Percentiles rank a stretch among this genome's conserved stretches.
These are phyloP conservation scores for Lampris incognitus DNA, from an alignment of 2,113 vertebrate genomes.

Conservation along the genomic window DNA sequence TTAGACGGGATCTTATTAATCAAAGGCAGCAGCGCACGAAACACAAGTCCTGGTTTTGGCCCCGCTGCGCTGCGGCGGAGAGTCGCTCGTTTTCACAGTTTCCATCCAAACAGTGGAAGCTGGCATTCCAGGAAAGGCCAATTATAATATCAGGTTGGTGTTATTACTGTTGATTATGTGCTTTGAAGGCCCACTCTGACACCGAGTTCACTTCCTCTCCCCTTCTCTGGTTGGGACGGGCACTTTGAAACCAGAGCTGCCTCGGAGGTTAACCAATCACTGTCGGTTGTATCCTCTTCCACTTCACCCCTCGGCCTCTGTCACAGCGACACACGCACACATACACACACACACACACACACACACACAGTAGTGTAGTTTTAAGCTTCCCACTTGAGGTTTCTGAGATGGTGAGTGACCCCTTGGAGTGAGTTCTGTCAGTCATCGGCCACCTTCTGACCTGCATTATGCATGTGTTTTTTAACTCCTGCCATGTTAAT, in stretches of 20 bases:
- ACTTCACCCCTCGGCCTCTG: constrained; percentile 52
- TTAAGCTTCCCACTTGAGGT: background rate
- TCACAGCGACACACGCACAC: constrained; percentile 32
- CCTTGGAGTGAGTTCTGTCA: constrained; percentile 20
- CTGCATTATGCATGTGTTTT: constrained; percentile 31
- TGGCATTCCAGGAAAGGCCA: constrained; percentile 75
- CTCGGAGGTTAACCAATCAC: constrained; percentile 68
- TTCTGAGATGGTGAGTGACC: constrained; percentile 5
- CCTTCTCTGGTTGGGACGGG: constrained; percentile 33
- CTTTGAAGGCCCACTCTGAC: constrained; percentile 73
- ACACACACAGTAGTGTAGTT: background rate
- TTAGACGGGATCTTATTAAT: constrained; percentile 68
- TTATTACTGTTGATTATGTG: constrained; percentile 82
- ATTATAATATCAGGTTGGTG: constrained; percentile 81
- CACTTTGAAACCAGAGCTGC: constrained; percentile 74
- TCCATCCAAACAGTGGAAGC: constrained; percentile 70
- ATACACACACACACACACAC: constrained; percentile 22
- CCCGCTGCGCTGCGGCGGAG: constrained; percentile 28
- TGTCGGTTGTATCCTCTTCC: constrained; percentile 47
- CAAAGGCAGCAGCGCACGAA: constrained; percentile 66
- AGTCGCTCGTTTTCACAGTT: constrained; percentile 66
- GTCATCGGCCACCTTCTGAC: constrained; percentile 3
- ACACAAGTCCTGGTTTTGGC: constrained; percentile 63
- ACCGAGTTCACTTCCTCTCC: constrained; percentile 72
- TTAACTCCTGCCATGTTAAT: constrained; percentile 55